These are phyloP conservation scores for Nothura maculosa DNA, from an alignment of 2,797 vertebrate genomes.

Conservation along the genomic window DNA sequence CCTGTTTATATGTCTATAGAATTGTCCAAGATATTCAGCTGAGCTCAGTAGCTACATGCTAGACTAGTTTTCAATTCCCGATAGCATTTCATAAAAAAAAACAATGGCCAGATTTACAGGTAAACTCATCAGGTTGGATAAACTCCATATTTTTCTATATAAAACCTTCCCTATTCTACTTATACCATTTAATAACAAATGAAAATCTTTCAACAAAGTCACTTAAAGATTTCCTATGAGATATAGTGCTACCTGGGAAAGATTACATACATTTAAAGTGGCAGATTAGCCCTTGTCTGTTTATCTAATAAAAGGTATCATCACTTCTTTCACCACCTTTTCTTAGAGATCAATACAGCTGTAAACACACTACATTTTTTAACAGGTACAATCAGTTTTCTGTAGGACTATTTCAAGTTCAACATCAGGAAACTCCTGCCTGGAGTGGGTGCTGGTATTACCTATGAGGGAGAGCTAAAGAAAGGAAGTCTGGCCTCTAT, in stretches of 20 bases:
- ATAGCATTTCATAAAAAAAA: background rate
- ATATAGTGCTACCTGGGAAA: background rate
- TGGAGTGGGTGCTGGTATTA: background rate
- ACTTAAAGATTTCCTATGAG: background rate
- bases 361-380: background rate
- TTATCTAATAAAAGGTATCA: background rate
- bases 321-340: background rate
- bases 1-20: background rate
- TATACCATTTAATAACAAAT: slow-evolving; percentile 2
- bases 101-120: background rate
- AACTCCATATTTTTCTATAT: background rate
- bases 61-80: background rate
- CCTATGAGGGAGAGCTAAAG: background rate
- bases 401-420: background rate
- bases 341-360: slow-evolving; percentile 2
- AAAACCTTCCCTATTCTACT: background rate
- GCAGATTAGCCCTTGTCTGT: slow-evolving; percentile 11
- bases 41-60: background rate
- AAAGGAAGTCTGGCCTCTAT: background rate
- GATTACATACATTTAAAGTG: background rate
- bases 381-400: slow-evolving; percentile 12
- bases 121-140: background rate
- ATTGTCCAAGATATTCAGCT: background rate
- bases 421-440: background rate
- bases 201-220: background rate